Evolutionary conservation across 2,797 vertebrate genomes (phyloP), one percentile per base, ranked within the genome.

Genomic region (Periophthalmus magnuspinnatus): DNA sequence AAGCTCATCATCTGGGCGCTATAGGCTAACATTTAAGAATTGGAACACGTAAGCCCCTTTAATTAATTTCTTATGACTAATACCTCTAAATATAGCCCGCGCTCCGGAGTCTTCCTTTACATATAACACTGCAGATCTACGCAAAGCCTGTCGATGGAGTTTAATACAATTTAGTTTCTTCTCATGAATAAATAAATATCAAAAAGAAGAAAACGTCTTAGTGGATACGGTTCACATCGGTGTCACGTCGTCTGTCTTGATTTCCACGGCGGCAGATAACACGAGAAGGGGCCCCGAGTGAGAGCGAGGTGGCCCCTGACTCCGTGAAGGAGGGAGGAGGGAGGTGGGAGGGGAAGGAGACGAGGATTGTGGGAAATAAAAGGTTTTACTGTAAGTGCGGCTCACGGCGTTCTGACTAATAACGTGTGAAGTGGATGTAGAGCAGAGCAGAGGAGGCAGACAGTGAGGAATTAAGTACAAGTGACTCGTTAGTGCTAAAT

Each of bases 231-330:
- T 81, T 83, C 70, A 71, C 79, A 81, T 84, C 80, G 65, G 75
- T 28, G 59, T 79, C 84, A 84, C 81, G 68, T 78, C 74, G 58
- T 87, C 77, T 61, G 75, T 83, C 82, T 86, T 85, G 74, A 84
- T 87, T 83, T 75, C 68, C 71, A 36, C 19, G 73, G 72, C 76
- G 52, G 70, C 11, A 72, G 84, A 86, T 85, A 84, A 85, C 71
- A 81, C 32, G 62, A 72, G 72, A 77, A 59, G 69, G 17, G 75
- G 66, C 61, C 70, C 54, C 22, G 63, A 22, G 22, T 50, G 64
- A 75, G 55, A 78, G 74, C 61, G 68, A 63, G 60, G 45, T n/a
- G 68, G 32, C 33, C 38, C 66, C n/a, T 64, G 57, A 59, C 21
- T 48, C 41, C 22, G 7, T 5, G 9, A 55, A 9, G 3, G 55